Evolutionary conservation across 1,140 invertebrate species (phyloP), one percentile per base, ranked within the genome.

Genomic region (Hormaphis cornu): DNA sequence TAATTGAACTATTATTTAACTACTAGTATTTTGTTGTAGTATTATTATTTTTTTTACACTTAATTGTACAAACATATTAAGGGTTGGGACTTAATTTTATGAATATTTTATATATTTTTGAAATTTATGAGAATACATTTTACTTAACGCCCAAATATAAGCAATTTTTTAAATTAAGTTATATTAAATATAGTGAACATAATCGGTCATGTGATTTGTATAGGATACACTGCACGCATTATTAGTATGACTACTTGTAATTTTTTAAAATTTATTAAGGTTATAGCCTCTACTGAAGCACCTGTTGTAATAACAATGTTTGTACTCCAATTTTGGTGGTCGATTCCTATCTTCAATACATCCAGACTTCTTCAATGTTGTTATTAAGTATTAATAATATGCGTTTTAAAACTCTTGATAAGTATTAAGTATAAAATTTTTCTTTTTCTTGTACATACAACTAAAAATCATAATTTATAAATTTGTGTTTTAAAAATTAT

Each of bases 251-350:
- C 53, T 56, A 56, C 53, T 56, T 56, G 30, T 56, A 56, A 56
- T 56, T 56, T 42, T 40, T 63, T 63, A 48, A 48, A 48, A 46
- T 30, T 63, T 63, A 48, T 42, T 63, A 63, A 63, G 59, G 46
- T 63, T 63, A 46, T 63, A 63, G 59, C 26, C 59, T 42, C 58
- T 63, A 46, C 18, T 48, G 59, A 63, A 30, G 59, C n/a, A 24
- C 22, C 59, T 46, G 42, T 63, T 63, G 59, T 63, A 18, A 26
- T 61, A 61, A 44, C 37, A 61, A 63, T 63, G 59, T 63, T 46
- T 63, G 59, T 63, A 63, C 42, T 63, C 42, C 40, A 26, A 63
- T 63, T 63, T 48, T 46, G 42, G 48, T 28, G 44, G 10, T 63
- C 42, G 24, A 18, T 63, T 63, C 59, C 59, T 63, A 63, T 30